Conservation (phyloP, 2,797 vertebrate species). For the Sphenopsis melanotis region DNA sequence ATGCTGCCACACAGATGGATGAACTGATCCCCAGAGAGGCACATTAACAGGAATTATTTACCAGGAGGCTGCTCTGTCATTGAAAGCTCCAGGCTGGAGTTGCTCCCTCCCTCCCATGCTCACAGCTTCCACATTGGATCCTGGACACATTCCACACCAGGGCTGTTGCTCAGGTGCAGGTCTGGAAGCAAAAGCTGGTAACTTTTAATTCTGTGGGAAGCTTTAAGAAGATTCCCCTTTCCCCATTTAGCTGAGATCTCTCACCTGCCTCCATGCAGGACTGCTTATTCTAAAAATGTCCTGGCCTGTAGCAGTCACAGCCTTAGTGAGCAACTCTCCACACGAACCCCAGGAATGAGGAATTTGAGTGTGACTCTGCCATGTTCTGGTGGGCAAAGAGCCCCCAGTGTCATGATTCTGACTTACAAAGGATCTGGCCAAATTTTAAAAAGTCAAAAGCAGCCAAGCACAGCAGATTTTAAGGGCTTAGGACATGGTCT, state of each 20-base stretch:
- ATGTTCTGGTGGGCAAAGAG: not conserved
- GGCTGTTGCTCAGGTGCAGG: not conserved
- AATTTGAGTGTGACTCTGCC: not conserved
- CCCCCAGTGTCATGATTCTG: not conserved
- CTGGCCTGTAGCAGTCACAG: not conserved
- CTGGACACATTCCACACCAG: not conserved
- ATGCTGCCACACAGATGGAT: not conserved
- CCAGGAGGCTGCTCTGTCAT: not conserved
- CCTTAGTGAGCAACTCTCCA: not conserved
- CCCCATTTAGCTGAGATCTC: not conserved
- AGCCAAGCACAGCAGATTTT: not conserved
- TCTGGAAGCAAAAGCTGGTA: not conserved
- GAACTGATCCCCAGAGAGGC: not conserved
- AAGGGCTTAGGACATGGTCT: not conserved
- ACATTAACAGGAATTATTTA: not conserved
- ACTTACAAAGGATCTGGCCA: not conserved
- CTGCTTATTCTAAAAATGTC: not conserved
- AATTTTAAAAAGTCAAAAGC: not conserved
- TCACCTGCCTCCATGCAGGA: not conserved
- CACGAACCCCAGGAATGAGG: not conserved
- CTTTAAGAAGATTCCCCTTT: not conserved
- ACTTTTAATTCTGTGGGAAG: not conserved
- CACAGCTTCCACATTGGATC: rapidly evolving
- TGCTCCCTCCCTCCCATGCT: not conserved
- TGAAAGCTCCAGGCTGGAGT: not conserved